Percentiles rank a stretch among this genome's conserved stretches.
Evolutionary conservation across 1,140 invertebrate species (phyloP).

Genomic region (Zaprionus capensis): DNA sequence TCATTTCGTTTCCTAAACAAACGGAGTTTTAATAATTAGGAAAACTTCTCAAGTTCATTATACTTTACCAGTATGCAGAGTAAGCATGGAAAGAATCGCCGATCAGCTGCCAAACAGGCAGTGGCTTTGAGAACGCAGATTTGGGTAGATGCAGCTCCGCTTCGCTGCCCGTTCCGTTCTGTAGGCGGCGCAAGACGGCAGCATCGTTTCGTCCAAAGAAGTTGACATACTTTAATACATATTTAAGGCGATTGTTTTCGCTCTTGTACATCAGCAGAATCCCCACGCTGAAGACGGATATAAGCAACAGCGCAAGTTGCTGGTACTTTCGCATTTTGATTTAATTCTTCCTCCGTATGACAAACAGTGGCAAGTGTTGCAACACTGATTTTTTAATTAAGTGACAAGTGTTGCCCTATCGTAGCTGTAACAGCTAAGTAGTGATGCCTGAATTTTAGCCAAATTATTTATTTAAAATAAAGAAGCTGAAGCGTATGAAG

Average conservation of each 20-base stretch:
- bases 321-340: slow-evolving; percentile 89
- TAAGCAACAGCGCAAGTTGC: slow-evolving; percentile 87
- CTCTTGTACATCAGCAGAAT: slow-evolving; percentile 89
- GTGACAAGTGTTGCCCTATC: slow-evolving; percentile 2
- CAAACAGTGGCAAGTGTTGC: slow-evolving; percentile 22
- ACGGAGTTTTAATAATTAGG: background rate
- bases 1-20: slow-evolving; percentile 74
- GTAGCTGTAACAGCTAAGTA: background rate
- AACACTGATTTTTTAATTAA: background rate
- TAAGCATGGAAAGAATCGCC: slow-evolving; percentile 85
- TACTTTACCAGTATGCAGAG: slow-evolving; percentile 84
- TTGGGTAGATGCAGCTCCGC: slow-evolving; percentile 44
- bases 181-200: slow-evolving; percentile 63
- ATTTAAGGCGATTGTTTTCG: slow-evolving; percentile 89
- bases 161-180: slow-evolving; percentile 65
- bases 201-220: slow-evolving; percentile 87
- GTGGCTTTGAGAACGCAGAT: slow-evolving; percentile 84
- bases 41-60: background rate
- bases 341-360: background rate
- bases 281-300: slow-evolving; percentile 87
- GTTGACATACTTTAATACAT: slow-evolving; percentile 89
- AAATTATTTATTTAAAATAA: no score
- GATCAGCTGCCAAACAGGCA: slow-evolving; percentile 86
- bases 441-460: no score
- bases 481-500: no score